Percentiles rank a stretch among this genome's conserved stretches.
These are phyloP conservation scores for Atrichornis clamosus DNA, from an alignment of 2,113 vertebrate genomes.

Conservation along the genomic window DNA sequence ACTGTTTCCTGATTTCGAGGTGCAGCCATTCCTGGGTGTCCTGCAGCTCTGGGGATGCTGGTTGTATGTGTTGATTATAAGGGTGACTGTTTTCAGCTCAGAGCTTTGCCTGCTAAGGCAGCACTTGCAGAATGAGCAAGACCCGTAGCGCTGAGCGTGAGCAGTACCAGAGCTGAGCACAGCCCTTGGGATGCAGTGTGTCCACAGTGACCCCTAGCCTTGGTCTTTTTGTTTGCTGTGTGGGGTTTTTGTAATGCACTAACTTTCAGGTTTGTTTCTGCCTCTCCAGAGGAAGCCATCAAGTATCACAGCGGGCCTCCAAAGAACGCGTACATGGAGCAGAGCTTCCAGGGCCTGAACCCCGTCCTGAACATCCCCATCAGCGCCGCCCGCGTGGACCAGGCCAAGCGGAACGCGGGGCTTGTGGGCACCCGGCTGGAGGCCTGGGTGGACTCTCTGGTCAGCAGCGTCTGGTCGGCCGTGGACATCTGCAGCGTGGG, in stretches of 20 bases:
- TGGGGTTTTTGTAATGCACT: accelerated
- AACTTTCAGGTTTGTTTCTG: background rate
- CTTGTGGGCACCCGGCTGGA: constrained; percentile 81
- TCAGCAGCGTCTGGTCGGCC: constrained; percentile 84
- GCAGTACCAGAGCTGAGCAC: background rate
- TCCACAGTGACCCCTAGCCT: background rate
- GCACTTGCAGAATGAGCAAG: background rate
- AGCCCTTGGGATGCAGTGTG: accelerated
- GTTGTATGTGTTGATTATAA: accelerated
- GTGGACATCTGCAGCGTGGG: constrained; percentile 85
- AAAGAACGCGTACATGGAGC: constrained; percentile 97
- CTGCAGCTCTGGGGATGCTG: background rate
- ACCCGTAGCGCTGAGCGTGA: accelerated
- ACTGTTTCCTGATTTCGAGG: background rate
- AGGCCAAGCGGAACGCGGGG: constrained; percentile 83
- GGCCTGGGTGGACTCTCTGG: constrained; percentile 88
- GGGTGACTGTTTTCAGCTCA: background rate
- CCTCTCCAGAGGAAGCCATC: constrained; percentile 84
- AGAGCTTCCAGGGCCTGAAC: constrained; percentile 96
- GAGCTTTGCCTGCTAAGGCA: background rate
- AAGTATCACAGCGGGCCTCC: constrained; percentile 87
- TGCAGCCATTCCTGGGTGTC: background rate
- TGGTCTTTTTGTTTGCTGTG: background rate
- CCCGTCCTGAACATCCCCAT: constrained; percentile 90
- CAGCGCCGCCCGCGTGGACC: constrained; percentile 80